A percentile compares a stretch with the other conserved stretches of the same genome.
Evolutionary conservation across 2,797 vertebrate genomes (phyloP).

Genomic region (Furcifer pardalis): DNA sequence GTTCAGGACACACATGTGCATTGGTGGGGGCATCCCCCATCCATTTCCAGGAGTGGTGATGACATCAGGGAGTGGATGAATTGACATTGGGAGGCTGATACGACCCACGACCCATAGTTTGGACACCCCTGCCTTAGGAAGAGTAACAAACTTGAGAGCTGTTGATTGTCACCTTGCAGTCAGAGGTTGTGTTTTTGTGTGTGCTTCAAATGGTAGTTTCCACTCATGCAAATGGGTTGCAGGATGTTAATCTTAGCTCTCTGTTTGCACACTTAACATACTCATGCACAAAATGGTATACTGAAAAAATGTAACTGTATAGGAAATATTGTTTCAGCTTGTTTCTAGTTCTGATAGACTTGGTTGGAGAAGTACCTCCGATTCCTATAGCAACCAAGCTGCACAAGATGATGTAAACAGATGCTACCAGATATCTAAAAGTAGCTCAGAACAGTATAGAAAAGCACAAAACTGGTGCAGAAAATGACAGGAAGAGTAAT

Average conservation of each 20-base stretch:
- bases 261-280: not conserved
- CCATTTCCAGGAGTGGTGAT: no score
- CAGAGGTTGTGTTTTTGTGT: no score
- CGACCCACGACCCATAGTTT: no score
- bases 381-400: slow-evolving; percentile 32
- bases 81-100: no score
- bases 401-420: not conserved
- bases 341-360: not conserved
- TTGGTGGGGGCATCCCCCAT: no score
- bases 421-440: slow-evolving; percentile 2
- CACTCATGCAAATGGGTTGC: no score
- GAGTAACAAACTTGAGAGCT: no score
- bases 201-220: no score
- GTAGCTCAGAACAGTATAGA: not conserved
- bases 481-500: not conserved
- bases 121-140: no score
- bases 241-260: not conserved
- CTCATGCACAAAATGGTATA: not conserved
- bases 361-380: slow-evolving; percentile 11
- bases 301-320: not conserved
- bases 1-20: no score
- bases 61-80: no score
- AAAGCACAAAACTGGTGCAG: not conserved
- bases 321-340: not conserved
- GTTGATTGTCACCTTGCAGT: no score